Percentiles rank a stretch among this genome's conserved stretches.
phyloP scores from a whole-genome alignment of 2,113 vertebrate species.

The Meles meles region DNA sequence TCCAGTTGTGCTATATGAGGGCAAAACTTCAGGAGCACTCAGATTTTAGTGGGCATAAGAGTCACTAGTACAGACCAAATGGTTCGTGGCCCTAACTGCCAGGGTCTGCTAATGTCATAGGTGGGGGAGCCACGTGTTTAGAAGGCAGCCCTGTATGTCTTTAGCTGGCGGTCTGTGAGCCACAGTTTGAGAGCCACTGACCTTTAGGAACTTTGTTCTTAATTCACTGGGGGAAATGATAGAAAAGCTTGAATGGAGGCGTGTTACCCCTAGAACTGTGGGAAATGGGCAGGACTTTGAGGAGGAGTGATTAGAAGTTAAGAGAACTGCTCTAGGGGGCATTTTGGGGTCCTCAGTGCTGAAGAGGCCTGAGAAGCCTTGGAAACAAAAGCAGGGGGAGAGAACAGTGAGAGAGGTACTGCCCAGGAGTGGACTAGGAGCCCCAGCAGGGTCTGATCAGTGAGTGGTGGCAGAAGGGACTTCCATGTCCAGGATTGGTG shows the following conservation, averaged over 20 bases:
- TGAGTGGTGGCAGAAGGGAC: not conserved
- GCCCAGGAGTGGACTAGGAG: fast-evolving
- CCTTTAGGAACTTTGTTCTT: not conserved
- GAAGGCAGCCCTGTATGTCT: fast-evolving
- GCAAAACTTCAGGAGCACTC: too few species aligned
- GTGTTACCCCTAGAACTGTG: not conserved
- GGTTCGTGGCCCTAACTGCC: not conserved
- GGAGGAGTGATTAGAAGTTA: not conserved
- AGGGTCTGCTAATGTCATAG: not conserved
- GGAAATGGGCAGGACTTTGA: not conserved
- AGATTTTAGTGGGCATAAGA: not conserved
- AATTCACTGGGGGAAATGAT: not conserved
- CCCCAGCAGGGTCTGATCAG: not conserved
- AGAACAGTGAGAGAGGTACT: not conserved
- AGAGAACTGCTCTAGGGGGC: not conserved
- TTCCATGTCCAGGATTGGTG: not conserved
- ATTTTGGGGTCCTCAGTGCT: not conserved
- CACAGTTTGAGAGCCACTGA: not conserved
- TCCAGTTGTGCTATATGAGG: not conserved
- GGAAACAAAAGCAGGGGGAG: not conserved
- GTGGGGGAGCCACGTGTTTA: not conserved
- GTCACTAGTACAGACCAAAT: not conserved
- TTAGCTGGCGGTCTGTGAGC: not conserved
- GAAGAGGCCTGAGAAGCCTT: not conserved
- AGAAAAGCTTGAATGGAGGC: not conserved